Percentiles rank a stretch among this genome's conserved stretches.
These are phyloP conservation scores for Synanthedon vespiformis DNA, from an alignment of 2,888 invertebrate species.

Conservation along the genomic window DNA sequence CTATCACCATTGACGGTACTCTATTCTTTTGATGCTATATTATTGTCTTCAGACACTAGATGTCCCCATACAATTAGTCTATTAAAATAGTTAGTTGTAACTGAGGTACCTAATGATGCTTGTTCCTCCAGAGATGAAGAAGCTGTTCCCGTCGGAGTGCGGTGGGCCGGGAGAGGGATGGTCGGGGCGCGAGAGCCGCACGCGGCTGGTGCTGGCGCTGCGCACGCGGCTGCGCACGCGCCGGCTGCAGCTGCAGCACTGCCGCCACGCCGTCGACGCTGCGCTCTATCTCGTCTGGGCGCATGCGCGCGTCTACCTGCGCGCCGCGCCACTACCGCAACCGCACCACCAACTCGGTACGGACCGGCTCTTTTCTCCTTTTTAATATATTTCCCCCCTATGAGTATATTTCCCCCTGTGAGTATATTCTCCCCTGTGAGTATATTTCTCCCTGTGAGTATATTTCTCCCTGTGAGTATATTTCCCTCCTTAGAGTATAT, in stretches of 20 bases:
- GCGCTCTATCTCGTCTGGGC: slow-evolving; percentile 82
- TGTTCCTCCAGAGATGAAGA: slow-evolving; percentile 58
- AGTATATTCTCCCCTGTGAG: too few species aligned
- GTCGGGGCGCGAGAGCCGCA: slow-evolving; percentile 14
- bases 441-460: too few species aligned
- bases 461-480: too few species aligned
- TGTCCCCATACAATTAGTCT: too few species aligned
- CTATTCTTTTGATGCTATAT: background rate
- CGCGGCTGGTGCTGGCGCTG: slow-evolving; percentile 17
- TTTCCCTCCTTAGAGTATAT: too few species aligned
- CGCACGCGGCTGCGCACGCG: slow-evolving; percentile 21
- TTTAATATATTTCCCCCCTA: too few species aligned
- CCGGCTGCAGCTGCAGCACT: slow-evolving; percentile 70
- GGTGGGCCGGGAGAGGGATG: slow-evolving; percentile 10
- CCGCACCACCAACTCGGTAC: slow-evolving; percentile 3
- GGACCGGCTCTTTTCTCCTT: too few species aligned
- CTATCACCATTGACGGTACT: slow-evolving; percentile 42
- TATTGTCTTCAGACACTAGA: too few species aligned
- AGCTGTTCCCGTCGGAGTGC: slow-evolving; percentile 36
- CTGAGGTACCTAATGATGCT: too few species aligned
- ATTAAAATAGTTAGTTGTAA: too few species aligned
- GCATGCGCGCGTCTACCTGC: slow-evolving; percentile 79
- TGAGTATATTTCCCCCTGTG: too few species aligned
- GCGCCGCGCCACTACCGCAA: slow-evolving; percentile 36
- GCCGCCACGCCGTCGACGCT: slow-evolving; percentile 77